These are phyloP conservation scores for Branchipolynoe longqiensis DNA, from an alignment of 2,888 invertebrate species.

Conservation along the genomic window DNA sequence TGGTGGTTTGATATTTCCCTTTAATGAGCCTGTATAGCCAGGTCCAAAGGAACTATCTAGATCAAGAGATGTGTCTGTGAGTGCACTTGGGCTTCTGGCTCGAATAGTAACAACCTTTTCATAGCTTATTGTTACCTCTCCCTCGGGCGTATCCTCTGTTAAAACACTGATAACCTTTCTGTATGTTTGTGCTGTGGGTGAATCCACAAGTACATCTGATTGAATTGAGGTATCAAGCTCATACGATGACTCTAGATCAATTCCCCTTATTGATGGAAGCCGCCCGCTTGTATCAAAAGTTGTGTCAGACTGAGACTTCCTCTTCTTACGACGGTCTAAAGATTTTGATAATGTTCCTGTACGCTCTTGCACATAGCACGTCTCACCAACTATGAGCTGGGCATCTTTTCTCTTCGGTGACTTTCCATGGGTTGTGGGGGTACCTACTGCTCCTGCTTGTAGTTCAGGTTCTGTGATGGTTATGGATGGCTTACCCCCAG, in stretches of 20 bases:
- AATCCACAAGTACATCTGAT: conserved; percentile 8
- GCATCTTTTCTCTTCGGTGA: conserved; percentile 9
- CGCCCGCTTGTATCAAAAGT: conserved; percentile 24
- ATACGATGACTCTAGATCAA: conserved; percentile 27
- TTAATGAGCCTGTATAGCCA: conserved; percentile 5
- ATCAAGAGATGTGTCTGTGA: conserved; percentile 26
- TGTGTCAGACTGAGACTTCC: conserved; percentile 1
- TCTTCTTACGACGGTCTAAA: conserved; percentile 28
- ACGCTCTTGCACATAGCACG: conserved; percentile 17
- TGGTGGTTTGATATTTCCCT: conserved; percentile 36
- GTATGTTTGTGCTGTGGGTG: background rate
- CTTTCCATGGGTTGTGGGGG: background rate
- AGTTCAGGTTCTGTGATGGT: conserved; percentile 19
- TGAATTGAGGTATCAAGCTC: conserved; percentile 32
- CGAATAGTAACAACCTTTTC: conserved; percentile 35
- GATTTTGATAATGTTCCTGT: conserved; percentile 19
- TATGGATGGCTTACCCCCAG: conserved; percentile 38
- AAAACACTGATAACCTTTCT: conserved; percentile 45
- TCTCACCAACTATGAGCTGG: conserved; percentile 27
- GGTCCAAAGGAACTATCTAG: conserved; percentile 34
- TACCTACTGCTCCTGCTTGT: conserved; percentile 42
- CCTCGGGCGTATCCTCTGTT: conserved; percentile 33
- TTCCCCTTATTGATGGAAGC: background rate
- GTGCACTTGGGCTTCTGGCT: conserved; percentile 20
- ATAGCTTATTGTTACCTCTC: conserved; percentile 39